Conservation (phyloP, 1,140 invertebrate genomes). For the Trichonephila inaurata region DNA sequence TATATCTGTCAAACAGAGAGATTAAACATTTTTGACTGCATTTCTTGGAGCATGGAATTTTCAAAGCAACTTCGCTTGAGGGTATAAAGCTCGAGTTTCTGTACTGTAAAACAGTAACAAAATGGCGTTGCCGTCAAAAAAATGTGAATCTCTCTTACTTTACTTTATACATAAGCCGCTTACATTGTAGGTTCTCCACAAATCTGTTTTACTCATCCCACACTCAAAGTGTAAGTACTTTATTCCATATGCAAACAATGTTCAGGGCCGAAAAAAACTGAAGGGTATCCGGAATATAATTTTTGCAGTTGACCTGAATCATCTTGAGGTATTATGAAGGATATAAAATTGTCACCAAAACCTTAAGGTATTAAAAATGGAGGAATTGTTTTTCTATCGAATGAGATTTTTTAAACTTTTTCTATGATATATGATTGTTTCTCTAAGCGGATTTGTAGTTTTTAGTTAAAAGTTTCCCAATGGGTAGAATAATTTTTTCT, state of each 20-base stretch:
- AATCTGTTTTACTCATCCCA: background rate
- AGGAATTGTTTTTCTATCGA: too few relatives aligned
- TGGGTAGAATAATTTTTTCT: too few relatives aligned
- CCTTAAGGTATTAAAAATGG: too few relatives aligned
- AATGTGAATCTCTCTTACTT: background rate
- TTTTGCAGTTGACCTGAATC: too few relatives aligned
- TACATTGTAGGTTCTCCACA: background rate
- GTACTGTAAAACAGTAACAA: background rate
- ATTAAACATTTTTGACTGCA: conserved; percentile 44
- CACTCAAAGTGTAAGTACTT: background rate
- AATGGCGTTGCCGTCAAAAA: background rate
- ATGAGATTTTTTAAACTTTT: too few relatives aligned
- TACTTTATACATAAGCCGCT: background rate
- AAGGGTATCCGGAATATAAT: background rate
- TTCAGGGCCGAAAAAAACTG: background rate
- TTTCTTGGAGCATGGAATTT: background rate
- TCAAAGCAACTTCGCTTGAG: background rate
- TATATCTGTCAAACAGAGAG: conserved; percentile 19
- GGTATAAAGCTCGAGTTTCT: background rate
- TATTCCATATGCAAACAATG: background rate
- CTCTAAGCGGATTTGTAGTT: too few relatives aligned
- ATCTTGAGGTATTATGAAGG: too few relatives aligned
- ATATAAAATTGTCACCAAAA: too few relatives aligned
- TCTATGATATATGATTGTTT: too few relatives aligned
- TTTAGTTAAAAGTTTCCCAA: too few relatives aligned